A percentile compares a stretch with the other conserved stretches of the same genome.
These are phyloP conservation scores for Leptatherina wallacei DNA, from an alignment of 2,797 vertebrate genomes.

Conservation along the genomic window DNA sequence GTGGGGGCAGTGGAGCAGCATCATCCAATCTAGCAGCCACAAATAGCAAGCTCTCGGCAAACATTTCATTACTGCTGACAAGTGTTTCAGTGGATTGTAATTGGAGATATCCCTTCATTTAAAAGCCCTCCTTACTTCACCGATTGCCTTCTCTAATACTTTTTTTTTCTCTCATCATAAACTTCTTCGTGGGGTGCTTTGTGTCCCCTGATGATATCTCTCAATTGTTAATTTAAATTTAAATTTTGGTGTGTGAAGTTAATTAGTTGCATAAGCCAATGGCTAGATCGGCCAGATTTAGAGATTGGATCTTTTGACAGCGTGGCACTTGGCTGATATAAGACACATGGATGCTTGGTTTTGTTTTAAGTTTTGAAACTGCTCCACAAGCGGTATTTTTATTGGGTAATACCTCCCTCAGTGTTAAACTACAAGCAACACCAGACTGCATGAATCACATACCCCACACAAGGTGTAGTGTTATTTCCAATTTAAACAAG, in stretches of 20 bases:
- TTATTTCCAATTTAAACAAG: not conserved
- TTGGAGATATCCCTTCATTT: slow-evolving; percentile 81
- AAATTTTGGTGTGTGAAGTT: slow-evolving; percentile 82
- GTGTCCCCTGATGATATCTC: slow-evolving; percentile 81
- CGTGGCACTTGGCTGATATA: slow-evolving; percentile 67
- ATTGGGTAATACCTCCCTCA: slow-evolving; percentile 18
- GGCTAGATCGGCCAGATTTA: slow-evolving; percentile 70
- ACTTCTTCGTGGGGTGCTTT: slow-evolving; percentile 77
- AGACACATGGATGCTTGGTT: slow-evolving; percentile 44
- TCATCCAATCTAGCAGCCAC: slow-evolving; percentile 73
- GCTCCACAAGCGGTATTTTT: slow-evolving; percentile 8
- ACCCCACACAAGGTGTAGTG: slow-evolving; percentile 7
- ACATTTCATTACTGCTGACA: slow-evolving; percentile 87
- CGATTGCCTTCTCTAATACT: slow-evolving; percentile 75
- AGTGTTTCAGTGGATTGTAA: slow-evolving; percentile 82
- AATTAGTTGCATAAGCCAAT: slow-evolving; percentile 81
- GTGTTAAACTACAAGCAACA: not conserved
- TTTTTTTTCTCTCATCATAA: slow-evolving; percentile 73
- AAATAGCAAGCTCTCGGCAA: slow-evolving; percentile 78
- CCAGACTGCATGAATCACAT: not conserved
- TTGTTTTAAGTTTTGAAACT: slow-evolving; percentile 39
- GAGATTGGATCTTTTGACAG: slow-evolving; percentile 73
- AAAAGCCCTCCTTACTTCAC: slow-evolving; percentile 77
- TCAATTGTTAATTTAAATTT: slow-evolving; percentile 85
- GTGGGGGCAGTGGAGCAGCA: slow-evolving; percentile 76